A percentile compares a stretch with the other conserved stretches of the same genome.
These are phyloP conservation scores for Lycodopsis pacificus DNA, from an alignment of 2,797 vertebrate species.

Conservation along the genomic window DNA sequence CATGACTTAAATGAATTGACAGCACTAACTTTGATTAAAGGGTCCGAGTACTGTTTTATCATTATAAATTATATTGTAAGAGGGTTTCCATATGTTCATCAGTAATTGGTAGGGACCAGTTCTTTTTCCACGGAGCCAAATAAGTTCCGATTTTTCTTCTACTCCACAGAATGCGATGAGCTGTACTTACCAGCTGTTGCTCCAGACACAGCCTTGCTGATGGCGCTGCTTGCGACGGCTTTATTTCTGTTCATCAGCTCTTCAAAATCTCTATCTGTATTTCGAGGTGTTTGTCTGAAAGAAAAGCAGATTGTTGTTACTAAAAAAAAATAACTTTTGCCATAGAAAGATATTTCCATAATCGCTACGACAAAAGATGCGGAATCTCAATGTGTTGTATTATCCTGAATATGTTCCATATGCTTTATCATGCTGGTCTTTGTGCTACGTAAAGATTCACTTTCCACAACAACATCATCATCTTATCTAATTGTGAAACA, in stretches of 20 bases:
- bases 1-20: neutral
- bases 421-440: constrained; percentile 3
- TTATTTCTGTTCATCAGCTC: constrained; percentile 96
- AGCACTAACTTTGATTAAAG: neutral
- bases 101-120: neutral
- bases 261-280: constrained; percentile 89
- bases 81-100: neutral
- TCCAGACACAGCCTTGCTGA: constrained; percentile 94
- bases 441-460: neutral
- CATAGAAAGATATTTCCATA: neutral
- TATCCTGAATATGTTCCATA: neutral
- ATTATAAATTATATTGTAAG: neutral
- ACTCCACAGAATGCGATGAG: constrained; percentile 3
- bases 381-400: neutral
- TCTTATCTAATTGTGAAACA: neutral
- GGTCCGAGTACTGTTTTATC: neutral
- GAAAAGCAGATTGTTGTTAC: constrained; percentile 15
- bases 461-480: neutral
- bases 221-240: constrained; percentile 95
- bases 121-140: neutral
- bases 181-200: constrained; percentile 90
- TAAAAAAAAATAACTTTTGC: neutral
- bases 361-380: neutral
- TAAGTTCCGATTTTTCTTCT: constrained; percentile 7
- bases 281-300: constrained; percentile 82